Percentiles rank a stretch among this genome's conserved stretches.
Evolutionary conservation across 2,113 vertebrate genomes (phyloP).

Genomic region (Melospiza melodia): DNA sequence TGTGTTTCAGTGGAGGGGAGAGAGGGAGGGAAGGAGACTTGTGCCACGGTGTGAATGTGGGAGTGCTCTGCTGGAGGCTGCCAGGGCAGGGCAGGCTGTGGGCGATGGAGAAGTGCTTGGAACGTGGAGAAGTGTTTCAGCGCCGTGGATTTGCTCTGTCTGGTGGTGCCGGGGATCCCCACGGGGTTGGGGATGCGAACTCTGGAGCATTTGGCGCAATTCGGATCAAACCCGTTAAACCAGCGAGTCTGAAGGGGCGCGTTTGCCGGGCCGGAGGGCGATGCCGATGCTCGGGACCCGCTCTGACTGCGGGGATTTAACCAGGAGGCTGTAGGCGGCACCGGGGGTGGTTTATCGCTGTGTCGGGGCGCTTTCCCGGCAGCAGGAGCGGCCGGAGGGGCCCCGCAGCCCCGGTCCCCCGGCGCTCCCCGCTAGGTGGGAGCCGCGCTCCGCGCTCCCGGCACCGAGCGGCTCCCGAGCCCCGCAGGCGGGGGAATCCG

Average conservation of each 20-base stretch:
- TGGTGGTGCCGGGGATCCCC: background rate
- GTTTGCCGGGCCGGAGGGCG: background rate
- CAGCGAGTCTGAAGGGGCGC: background rate
- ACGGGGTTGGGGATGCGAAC: background rate
- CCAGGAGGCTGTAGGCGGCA: background rate
- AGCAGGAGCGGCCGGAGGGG: background rate
- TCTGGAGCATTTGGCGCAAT: background rate
- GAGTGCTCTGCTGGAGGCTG: background rate
- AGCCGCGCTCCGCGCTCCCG: background rate
- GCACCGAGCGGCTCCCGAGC: background rate
- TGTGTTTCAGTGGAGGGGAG: background rate
- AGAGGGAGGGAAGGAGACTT: background rate
- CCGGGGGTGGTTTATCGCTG: rapidly evolving
- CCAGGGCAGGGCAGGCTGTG: background rate
- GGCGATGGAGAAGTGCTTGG: rapidly evolving
- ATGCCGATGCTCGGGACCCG: background rate
- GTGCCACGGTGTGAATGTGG: rapidly evolving
- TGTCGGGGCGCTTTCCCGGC: rapidly evolving
- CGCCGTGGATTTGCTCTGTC: background rate
- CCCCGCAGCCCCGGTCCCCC: background rate
- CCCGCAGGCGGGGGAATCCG: too few relatives aligned
- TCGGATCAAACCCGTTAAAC: background rate
- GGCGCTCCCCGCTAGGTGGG: slow-evolving; percentile 33
- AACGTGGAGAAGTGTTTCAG: background rate
- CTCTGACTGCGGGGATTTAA: background rate